Base-by-base conservation (phyloP, 1,140 invertebrate species). In the Anastatus disparis region DNA sequence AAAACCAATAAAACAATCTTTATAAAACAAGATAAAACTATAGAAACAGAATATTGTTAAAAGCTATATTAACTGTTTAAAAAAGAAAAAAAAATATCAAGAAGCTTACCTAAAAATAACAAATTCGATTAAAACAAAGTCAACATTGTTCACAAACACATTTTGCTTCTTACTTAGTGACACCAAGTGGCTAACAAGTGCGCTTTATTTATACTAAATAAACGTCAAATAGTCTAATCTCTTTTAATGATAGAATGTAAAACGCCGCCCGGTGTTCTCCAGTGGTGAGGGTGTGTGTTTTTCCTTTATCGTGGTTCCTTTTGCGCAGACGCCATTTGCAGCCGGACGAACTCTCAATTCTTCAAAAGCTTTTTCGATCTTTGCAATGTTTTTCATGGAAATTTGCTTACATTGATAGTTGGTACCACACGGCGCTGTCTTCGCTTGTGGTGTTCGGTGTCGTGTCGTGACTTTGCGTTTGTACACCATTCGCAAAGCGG, bases 391-490 rank as follows among this genome's bases (percentile, higher is more conserved):
- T 61, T 61, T 61, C 22, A 35, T 35, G 12, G 35, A 58, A 40
- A 40, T 35, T 35, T 22, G 38, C 22, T 44, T 12, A n/a, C n/a
- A n/a, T 27, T 31, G 50, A 10, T 26, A 29, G 26, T 26, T 13
- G n/a, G 22, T 13, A 29, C 22, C 35, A 40, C 50, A 46, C 35
- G 46, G 66, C 66, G 66, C 56, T 69, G 66, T 42, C 2, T 52
- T 68, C 31, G 55, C 24, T 20, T 42, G 29, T 10, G 58, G n/a
- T n/a, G n/a, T n/a, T n/a, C n/a, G 10, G 31, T 35, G 31, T 35
- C 31, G n/a, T n/a, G n/a, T 48, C 53, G 70, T 71, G 70, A 71
- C 62, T 65, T 44, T 71, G 62, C 70, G 62, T 59, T 71, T 66
- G 62, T 61, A 20, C 2, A 10, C 27, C 15, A 38, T 3, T 24